Evolutionary conservation across 2,113 vertebrate species (phyloP).

Genomic region (Eurystomus gularis): DNA sequence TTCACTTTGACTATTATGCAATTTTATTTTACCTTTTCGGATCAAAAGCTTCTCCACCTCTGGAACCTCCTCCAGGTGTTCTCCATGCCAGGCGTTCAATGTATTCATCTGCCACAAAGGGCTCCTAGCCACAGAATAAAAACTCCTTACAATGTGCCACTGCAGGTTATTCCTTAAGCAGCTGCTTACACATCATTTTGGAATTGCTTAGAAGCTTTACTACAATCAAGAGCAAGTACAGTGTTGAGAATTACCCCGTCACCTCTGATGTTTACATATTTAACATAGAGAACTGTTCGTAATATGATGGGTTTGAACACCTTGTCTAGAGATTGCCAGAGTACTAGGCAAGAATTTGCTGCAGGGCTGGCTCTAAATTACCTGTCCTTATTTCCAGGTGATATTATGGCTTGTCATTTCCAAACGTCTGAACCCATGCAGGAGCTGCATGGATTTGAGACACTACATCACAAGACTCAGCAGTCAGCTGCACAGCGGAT

Average conservation of each 20-base stretch:
- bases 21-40: slow-evolving; percentile 89
- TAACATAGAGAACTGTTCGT: not conserved
- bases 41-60: slow-evolving; percentile 97
- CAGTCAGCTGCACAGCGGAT: not conserved
- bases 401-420: not conserved
- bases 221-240: not conserved
- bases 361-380: not conserved
- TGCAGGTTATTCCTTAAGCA: not conserved
- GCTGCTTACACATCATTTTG: not conserved
- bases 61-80: slow-evolving; percentile 95
- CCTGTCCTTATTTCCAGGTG: not conserved
- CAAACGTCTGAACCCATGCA: not conserved
- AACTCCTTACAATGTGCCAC: slow-evolving; percentile 26
- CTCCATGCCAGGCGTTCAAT: slow-evolving; percentile 98
- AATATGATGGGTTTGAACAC: not conserved
- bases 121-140: slow-evolving; percentile 84
- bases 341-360: not conserved
- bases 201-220: not conserved
- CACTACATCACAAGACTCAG: not conserved
- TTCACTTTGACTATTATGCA: not conserved
- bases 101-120: slow-evolving; percentile 99
- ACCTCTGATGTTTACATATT: not conserved
- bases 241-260: not conserved
- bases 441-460: not conserved
- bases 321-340: not conserved